Evolutionary conservation across 2,113 vertebrate species (phyloP).

Genomic region (Galeopterus variegatus): DNA sequence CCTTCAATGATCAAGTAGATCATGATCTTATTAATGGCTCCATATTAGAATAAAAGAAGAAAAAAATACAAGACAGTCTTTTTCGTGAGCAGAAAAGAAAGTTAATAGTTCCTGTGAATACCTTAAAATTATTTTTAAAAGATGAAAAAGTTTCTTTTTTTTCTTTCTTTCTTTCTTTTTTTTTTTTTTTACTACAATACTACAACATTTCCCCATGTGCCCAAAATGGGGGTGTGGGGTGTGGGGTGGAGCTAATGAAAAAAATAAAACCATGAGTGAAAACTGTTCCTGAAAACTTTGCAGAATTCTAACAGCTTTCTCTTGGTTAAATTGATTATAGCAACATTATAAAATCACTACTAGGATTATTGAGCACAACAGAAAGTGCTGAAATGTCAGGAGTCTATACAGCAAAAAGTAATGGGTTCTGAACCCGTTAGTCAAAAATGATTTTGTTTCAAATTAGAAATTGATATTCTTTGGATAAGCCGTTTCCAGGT

Average conservation of each 20-base stretch:
- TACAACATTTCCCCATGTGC: background rate
- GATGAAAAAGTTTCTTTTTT: conserved; percentile 76
- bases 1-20: background rate
- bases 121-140: conserved; percentile 69
- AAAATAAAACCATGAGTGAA: conserved; percentile 87
- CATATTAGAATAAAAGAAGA: conserved; percentile 70
- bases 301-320: conserved; percentile 88
- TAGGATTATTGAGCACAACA: conserved; percentile 90
- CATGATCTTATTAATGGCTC: conserved; percentile 63
- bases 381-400: conserved; percentile 91
- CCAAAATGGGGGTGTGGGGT: background rate
- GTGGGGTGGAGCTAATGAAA: too few species aligned
- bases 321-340: conserved; percentile 89
- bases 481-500: conserved; percentile 88
- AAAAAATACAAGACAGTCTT: conserved; percentile 42
- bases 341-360: conserved; percentile 90
- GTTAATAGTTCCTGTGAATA: conserved; percentile 76
- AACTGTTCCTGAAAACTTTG: conserved; percentile 88
- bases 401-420: conserved; percentile 89
- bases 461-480: conserved; percentile 94
- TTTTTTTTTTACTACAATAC: conserved; percentile 46
- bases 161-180: conserved; percentile 68
- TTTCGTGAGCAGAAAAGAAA: conserved; percentile 61
- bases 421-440: conserved; percentile 92
- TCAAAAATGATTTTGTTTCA: conserved; percentile 93